phyloP scores from a whole-genome alignment of 2,797 vertebrate species.

The Picus viridis region DNA sequence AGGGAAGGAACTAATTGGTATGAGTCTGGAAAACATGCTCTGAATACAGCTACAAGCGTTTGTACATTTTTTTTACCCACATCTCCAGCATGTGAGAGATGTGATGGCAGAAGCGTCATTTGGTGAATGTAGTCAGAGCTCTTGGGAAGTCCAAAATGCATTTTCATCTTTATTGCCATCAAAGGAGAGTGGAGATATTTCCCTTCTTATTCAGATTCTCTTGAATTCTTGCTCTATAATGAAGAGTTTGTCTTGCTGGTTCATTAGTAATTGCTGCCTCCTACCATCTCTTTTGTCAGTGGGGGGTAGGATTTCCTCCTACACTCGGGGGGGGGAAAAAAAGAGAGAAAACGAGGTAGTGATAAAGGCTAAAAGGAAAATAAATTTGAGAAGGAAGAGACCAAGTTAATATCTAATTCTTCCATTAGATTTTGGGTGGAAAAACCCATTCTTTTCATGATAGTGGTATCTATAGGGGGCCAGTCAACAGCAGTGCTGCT shows the following conservation, averaged over 20 bases:
- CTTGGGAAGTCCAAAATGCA: not conserved
- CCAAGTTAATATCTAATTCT: not conserved
- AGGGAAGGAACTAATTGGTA: slow-evolving; percentile 57
- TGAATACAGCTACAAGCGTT: not conserved
- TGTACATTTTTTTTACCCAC: not conserved
- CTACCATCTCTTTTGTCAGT: slow-evolving; percentile 34
- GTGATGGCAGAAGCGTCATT: not conserved
- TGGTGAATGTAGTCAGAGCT: not conserved
- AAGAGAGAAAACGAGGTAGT: not conserved
- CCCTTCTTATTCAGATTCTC: not conserved
- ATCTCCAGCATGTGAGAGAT: not conserved
- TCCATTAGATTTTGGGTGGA: not conserved
- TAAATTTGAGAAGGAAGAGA: not conserved
- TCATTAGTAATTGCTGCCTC: slow-evolving; percentile 46
- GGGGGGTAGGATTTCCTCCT: slow-evolving; percentile 28
- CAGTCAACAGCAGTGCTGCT: accelerated
- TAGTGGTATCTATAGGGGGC: not conserved
- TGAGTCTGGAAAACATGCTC: slow-evolving; percentile 41
- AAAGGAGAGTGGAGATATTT: not conserved
- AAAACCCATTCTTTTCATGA: not conserved
- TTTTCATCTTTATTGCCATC: not conserved
- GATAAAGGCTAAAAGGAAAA: slow-evolving; percentile 35
- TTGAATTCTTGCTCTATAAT: slow-evolving; percentile 23
- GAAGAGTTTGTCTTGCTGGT: slow-evolving; percentile 17
- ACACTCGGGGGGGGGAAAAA: not conserved